Evolutionary conservation across 1,140 invertebrate species (phyloP).

Genomic region (Theocolax elegans): DNA sequence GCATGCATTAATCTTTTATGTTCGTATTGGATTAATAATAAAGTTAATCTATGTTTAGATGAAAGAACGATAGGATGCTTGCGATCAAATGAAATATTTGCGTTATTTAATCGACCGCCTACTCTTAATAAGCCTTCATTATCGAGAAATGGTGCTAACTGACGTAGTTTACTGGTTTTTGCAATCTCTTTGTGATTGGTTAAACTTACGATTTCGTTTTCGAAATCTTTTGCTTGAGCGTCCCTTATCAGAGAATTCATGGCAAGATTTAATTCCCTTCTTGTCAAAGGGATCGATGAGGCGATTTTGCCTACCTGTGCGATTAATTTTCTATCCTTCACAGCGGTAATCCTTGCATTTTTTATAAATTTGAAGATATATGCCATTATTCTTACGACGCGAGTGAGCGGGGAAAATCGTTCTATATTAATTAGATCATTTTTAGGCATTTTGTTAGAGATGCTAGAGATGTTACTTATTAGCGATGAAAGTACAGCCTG

Average conservation of each 20-base stretch:
- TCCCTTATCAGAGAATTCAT: background rate
- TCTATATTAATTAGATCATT: no score
- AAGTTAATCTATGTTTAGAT: background rate
- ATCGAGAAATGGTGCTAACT: constrained; percentile 56
- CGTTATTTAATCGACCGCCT: constrained; percentile 54
- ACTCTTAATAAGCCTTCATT: constrained; percentile 54
- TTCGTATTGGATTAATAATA: constrained; percentile 27
- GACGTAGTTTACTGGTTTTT: constrained; percentile 26
- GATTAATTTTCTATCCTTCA: no score
- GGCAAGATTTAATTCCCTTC: background rate
- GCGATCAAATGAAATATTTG: constrained; percentile 47
- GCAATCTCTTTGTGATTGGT: background rate
- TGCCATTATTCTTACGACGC: no score
- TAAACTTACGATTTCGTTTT: background rate
- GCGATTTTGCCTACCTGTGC: no score
- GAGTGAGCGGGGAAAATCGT: no score
- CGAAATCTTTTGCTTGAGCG: constrained; percentile 6
- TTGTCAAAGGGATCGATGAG: no score
- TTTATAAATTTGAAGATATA: no score
- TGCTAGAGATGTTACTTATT: no score
- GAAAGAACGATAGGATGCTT: no score
- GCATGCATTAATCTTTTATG: constrained; percentile 39
- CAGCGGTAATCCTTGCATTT: no score
- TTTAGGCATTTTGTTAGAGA: no score
- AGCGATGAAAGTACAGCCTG: no score